Evolutionary conservation across 2,113 vertebrate genomes (phyloP).

Genomic region (Cottus gobio): DNA sequence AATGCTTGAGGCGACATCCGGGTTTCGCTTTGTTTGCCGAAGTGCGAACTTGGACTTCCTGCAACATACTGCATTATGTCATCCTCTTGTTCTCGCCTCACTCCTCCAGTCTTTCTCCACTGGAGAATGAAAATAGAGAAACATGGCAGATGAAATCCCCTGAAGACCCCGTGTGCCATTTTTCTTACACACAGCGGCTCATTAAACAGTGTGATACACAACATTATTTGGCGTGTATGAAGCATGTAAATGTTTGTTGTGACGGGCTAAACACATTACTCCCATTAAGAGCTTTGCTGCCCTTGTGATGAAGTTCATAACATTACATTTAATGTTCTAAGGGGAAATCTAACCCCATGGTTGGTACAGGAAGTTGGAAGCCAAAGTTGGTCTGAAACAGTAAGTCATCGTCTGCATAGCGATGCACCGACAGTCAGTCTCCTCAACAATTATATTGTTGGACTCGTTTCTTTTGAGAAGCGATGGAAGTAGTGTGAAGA

Average conservation of each 20-base stretch:
- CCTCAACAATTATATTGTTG: not conserved
- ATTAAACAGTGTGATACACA: not conserved
- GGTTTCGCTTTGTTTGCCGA: not conserved
- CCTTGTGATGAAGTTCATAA: not conserved
- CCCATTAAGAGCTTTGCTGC: not conserved
- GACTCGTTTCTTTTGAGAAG: not conserved
- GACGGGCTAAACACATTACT: not conserved
- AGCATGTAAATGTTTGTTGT: not conserved
- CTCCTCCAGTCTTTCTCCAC: not conserved
- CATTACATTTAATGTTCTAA: too few species aligned
- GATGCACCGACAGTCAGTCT: too few species aligned
- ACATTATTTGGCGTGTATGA: not conserved
- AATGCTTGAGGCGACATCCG: conserved; percentile 3
- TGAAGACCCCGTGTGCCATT: too few species aligned
- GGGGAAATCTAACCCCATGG: too few species aligned
- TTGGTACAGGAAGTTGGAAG: too few species aligned
- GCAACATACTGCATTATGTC: not conserved
- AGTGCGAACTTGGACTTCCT: not conserved
- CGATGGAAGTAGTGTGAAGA: not conserved
- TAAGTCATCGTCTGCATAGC: not conserved
- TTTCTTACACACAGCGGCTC: not conserved
- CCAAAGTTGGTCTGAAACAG: not conserved
- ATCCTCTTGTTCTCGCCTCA: not conserved
- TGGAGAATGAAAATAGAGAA: not conserved
- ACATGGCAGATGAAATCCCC: not conserved